phyloP scores from a whole-genome alignment of 2,888 invertebrate species.

The Oxytorus armatus region DNA sequence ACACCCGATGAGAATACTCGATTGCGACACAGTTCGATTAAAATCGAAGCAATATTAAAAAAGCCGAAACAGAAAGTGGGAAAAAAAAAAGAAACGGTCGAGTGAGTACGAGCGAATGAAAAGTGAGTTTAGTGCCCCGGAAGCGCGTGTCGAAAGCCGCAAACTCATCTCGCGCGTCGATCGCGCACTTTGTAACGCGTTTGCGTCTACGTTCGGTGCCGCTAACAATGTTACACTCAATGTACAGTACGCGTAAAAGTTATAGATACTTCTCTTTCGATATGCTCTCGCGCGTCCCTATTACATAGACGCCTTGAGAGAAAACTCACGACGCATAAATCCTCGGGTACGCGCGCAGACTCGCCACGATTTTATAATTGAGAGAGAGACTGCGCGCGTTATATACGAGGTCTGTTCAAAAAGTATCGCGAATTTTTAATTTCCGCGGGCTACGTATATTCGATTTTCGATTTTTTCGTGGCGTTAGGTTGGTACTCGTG shows the following conservation, averaged over 20 bases:
- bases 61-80: too few relatives aligned
- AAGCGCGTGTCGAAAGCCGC: conserved; percentile 61
- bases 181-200: conserved; percentile 50
- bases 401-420: too few relatives aligned
- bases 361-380: too few relatives aligned
- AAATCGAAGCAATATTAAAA: conserved; percentile 18
- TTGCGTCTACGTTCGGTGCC: conserved; percentile 20
- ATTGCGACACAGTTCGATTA: conserved; percentile 45
- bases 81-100: neutral
- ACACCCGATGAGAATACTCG: neutral
- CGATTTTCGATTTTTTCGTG: too few relatives aligned
- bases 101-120: conserved; percentile 22
- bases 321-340: conserved; percentile 49
- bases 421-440: too few relatives aligned
- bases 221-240: conserved; percentile 54
- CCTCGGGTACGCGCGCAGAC: too few relatives aligned
- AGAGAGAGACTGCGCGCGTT: too few relatives aligned
- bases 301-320: conserved; percentile 4
- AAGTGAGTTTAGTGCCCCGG: conserved; percentile 49
- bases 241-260: conserved; percentile 20
- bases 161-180: conserved; percentile 58
- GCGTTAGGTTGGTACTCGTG: too few relatives aligned
- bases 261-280: conserved; percentile 34
- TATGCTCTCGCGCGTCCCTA: conserved; percentile 24
- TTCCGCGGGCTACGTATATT: too few relatives aligned